Base-by-base conservation (phyloP, 2,113 vertebrate genomes). In the Notiomystis cincta region DNA sequence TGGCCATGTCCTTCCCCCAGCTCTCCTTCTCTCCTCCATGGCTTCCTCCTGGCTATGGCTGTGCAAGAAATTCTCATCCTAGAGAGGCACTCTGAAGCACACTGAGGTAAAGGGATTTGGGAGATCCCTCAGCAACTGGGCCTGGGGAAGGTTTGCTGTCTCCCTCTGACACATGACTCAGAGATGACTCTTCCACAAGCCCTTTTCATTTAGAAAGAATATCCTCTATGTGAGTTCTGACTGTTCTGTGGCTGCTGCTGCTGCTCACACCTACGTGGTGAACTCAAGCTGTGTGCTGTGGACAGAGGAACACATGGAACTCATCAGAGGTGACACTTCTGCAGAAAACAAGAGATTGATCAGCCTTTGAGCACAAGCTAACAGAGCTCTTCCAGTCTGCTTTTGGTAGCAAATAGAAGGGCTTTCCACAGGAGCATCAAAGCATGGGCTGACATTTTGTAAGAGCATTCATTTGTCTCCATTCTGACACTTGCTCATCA, bases 91-190 rank as follows among this genome's bases (percentile, higher is more conserved):
- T n/a, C 33, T 60, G 82, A 67, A 75, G 65, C 47, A 61, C 64
- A 15, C 6, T 15, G 47, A 35, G 51, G 35, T 61, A 15, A 47
- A 16, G 20, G 40, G 20, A 42, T 65, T 6, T 48, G 35, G 35
- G 72, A 70, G 27, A 31, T 10, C 9, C 54, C 42, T 28, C 37
- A 66, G 42, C 27, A 73, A 0, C 20, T 22, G 35, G 42, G 42
- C 51, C n/a, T 89, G 30, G 58, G 33, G n/a, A 38, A 13, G 37
- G 13, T 86, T 86, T 96, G 27, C 58, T 45, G 30, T n/a, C 54
- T 65, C 19, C 9, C 22, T 82, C 58, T 57, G 31, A 31, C 11
- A 13, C 0, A 0, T 17, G 15, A n/a, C 42, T 76, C 1, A 1
- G 50, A 73, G 10, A 37, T 18, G 6, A 37, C 31, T 60, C 54